A percentile compares a stretch with the other conserved stretches of the same genome.
Evolutionary conservation across 2,113 vertebrate species (phyloP).

Genomic region (Pelecanus crispus): DNA sequence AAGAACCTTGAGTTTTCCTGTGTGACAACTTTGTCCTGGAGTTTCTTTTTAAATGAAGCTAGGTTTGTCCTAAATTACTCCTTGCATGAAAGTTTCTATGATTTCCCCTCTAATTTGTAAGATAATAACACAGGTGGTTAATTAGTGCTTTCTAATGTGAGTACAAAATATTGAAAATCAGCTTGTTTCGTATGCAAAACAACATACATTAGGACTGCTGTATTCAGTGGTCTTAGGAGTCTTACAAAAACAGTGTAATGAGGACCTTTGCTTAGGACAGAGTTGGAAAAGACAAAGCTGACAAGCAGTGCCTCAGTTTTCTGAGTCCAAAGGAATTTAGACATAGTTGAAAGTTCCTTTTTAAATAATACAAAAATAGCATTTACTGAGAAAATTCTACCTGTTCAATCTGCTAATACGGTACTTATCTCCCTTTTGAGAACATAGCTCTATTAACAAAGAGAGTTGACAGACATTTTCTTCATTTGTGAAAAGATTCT

Average conservation of each 20-base stretch:
- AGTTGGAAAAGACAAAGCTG: not conserved
- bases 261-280: not conserved
- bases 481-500: not conserved
- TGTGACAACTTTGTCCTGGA: not conserved
- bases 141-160: constrained; percentile 21
- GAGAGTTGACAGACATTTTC: not conserved
- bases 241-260: not conserved
- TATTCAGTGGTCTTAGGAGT: not conserved
- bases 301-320: not conserved
- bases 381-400: not conserved
- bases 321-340: not conserved
- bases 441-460: not conserved
- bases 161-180: not conserved
- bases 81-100: not conserved
- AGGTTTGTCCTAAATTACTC: not conserved
- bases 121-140: constrained; percentile 3
- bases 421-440: not conserved
- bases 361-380: not conserved
- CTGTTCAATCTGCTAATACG: not conserved
- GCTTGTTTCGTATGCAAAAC: constrained; percentile 40
- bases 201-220: not conserved
- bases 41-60: not conserved
- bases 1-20: not conserved
- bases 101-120: constrained; percentile 3
- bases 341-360: not conserved